phyloP scores from a whole-genome alignment of 2,888 invertebrate genomes.

The Pherbina coryleti region DNA sequence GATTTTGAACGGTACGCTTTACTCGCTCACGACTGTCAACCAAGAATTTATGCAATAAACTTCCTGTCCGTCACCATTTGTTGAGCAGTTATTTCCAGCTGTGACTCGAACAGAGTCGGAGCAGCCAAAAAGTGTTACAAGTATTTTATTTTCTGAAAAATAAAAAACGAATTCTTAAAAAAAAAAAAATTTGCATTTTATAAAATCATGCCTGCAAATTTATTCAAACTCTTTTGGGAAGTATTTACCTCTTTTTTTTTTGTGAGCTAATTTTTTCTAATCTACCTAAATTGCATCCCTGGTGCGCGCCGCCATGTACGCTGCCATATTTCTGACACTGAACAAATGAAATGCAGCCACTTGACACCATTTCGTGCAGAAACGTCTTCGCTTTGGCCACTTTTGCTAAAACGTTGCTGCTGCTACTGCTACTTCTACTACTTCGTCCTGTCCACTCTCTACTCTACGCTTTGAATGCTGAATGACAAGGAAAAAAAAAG shows the following conservation, averaged over 20 bases:
- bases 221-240: too few species aligned
- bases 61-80: too few species aligned
- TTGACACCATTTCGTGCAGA: constrained; percentile 45
- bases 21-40: too few species aligned
- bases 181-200: too few species aligned
- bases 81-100: too few species aligned
- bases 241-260: not conserved
- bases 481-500: not conserved
- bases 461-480: not conserved
- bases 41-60: too few species aligned
- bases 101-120: too few species aligned
- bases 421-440: not conserved
- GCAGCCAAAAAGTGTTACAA: too few species aligned
- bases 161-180: too few species aligned
- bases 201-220: too few species aligned
- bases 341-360: constrained; percentile 48
- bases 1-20: too few species aligned
- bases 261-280: not conserved
- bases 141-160: too few species aligned
- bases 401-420: not conserved
- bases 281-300: not conserved
- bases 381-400: constrained; percentile 17
- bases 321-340: constrained; percentile 41
- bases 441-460: not conserved
- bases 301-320: not conserved